These are phyloP conservation scores for Tympanuchus pallidicinctus DNA, from an alignment of 2,113 vertebrate genomes.

Conservation along the genomic window DNA sequence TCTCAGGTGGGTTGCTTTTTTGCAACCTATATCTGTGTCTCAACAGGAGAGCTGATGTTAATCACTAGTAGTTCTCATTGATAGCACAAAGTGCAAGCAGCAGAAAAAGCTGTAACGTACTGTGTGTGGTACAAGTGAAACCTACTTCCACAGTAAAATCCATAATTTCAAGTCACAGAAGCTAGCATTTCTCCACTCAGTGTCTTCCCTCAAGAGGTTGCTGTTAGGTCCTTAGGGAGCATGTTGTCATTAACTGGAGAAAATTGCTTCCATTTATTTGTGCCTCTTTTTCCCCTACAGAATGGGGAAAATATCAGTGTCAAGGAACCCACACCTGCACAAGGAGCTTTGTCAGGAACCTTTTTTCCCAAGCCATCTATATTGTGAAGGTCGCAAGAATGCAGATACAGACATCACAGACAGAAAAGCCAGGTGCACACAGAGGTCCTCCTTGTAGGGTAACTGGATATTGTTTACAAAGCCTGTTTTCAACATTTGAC, in stretches of 20 bases:
- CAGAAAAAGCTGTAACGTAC: neutral
- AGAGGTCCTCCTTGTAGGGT: neutral
- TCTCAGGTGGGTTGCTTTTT: neutral
- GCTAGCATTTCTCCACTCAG: neutral
- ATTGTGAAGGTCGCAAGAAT: neutral
- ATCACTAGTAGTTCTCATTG: neutral
- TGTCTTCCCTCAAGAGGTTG: neutral
- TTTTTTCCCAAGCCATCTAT: neutral
- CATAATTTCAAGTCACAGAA: neutral
- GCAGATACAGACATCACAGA: accelerated
- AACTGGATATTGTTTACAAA: neutral
- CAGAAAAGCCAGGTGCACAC: neutral
- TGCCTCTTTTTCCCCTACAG: neutral
- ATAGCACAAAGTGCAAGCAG: neutral
- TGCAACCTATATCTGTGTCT: neutral
- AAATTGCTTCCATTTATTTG: neutral
- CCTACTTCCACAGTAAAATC: neutral
- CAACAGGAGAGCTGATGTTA: neutral
- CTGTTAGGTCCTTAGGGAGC: neutral
- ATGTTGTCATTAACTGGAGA: neutral
- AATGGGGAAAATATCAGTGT: neutral
- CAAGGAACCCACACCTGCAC: neutral
- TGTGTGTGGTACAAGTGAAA: neutral
- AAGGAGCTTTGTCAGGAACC: neutral
- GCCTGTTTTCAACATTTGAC: neutral